phyloP scores from a whole-genome alignment of 1,140 invertebrate species.

The Solenopsis fugax region DNA sequence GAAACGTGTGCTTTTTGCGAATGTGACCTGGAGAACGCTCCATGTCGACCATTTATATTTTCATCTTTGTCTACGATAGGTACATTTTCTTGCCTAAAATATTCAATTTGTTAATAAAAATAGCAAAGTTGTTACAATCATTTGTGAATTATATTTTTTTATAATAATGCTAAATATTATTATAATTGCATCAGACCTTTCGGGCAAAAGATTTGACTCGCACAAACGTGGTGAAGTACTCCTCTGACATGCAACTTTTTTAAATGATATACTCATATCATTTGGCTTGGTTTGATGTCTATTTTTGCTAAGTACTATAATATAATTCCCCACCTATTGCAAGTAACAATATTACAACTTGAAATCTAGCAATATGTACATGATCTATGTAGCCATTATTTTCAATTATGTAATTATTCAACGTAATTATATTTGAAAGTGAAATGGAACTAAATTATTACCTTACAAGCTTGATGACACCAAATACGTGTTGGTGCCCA shows the following conservation, averaged over 20 bases:
- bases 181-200: slow-evolving; percentile 73
- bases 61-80: slow-evolving; percentile 88
- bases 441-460: slow-evolving; percentile 78
- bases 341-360: slow-evolving; percentile 52
- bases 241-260: slow-evolving; percentile 76
- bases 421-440: background rate
- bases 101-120: slow-evolving; percentile 13
- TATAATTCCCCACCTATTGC: slow-evolving; percentile 83
- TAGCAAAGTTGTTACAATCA: background rate
- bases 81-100: slow-evolving; percentile 74
- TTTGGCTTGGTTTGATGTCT: slow-evolving; percentile 78
- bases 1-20: slow-evolving; percentile 63
- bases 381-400: no score
- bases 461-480: slow-evolving; percentile 97
- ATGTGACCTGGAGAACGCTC: slow-evolving; percentile 86
- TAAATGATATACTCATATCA: slow-evolving; percentile 83
- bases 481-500: slow-evolving; percentile 94
- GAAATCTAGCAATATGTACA: background rate
- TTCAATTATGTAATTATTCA: background rate
- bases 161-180: background rate
- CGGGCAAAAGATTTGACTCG: slow-evolving; percentile 68
- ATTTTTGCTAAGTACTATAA: slow-evolving; percentile 85
- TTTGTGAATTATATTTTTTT: background rate
- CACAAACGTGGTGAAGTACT: slow-evolving; percentile 68
- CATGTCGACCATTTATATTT: slow-evolving; percentile 91